Base-by-base conservation (phyloP, 2,113 vertebrate genomes). In the Pipra filicauda region DNA sequence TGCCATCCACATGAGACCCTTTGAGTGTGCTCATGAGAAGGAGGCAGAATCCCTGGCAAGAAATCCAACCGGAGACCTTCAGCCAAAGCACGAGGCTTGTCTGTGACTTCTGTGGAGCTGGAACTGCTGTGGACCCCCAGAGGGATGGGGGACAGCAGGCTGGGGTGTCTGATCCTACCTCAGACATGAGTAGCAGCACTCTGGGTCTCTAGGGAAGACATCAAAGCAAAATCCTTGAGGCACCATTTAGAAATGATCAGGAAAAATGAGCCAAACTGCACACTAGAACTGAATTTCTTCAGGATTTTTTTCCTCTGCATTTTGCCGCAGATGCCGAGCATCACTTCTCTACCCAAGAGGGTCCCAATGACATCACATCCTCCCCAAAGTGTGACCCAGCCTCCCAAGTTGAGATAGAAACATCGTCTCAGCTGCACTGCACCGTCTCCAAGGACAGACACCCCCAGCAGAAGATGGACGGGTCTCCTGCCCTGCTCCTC, bases 301-400 rank as follows among this genome's bases (percentile, higher is more conserved):
- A 70, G 18, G 49, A 61, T 12, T 33, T 16, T 15, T 19, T 35
- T 23, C 13, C 12, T 16, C 35, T 79, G 37, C 10, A 0, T 57
- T 78, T 39, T 19, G 15, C 16, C 4, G 1, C 52, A 27, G 21
- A 91, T 41, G 70, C 30, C 0, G 10, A 95, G 70, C 55, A 30
- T 14, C 6, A 0, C 24, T 35, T 52, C 57, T 57, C n/a, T 20
- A 61, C 58, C 39, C 39, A 20, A 41, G 91, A 92, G 89, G 81
- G 78, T 96, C 89, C 51, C 26, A 44, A 1, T 98, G 97, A 98
- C 97, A 97, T 98, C 98, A 98, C 91, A 97, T 98, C 98, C 98
- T 97, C 76, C 58, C 30, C 88, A 37, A 28, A 71, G 17, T 35
- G 66, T 0, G 0, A 1, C 6, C 1, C 31, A 66, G 64, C 51